A percentile compares a stretch with the other conserved stretches of the same genome.
Conservation (phyloP, 2,113 vertebrate species). For the Rhadina sibilatrix region DNA sequence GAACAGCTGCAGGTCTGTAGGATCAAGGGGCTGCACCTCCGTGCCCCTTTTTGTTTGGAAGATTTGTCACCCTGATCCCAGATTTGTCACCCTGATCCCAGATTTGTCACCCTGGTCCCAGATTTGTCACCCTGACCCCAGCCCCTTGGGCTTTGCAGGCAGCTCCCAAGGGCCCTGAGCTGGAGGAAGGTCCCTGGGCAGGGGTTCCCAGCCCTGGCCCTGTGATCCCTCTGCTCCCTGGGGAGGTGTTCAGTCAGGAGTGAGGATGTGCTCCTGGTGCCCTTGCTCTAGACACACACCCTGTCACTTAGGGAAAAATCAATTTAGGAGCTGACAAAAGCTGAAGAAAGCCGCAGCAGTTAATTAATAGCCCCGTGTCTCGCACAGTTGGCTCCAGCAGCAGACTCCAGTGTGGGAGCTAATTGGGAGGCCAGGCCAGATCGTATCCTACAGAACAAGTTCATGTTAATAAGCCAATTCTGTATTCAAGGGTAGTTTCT, state of each 20-base stretch:
- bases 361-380: constrained; percentile 11
- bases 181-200: rapidly evolving
- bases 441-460: neutral
- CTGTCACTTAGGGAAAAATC: neutral
- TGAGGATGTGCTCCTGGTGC: rapidly evolving
- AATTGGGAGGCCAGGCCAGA: constrained; percentile 34
- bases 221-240: rapidly evolving
- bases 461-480: neutral
- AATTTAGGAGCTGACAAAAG: constrained; percentile 13
- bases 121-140: rapidly evolving
- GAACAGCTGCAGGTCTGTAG: rapidly evolving
- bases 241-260: rapidly evolving
- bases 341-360: neutral
- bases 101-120: neutral
- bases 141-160: neutral
- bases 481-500: neutral
- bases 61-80: rapidly evolving
- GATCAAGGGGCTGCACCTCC: neutral
- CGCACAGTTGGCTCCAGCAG: neutral
- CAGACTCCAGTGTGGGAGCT: neutral
- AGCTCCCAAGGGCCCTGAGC: rapidly evolving
- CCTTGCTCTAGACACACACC: rapidly evolving
- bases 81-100: neutral
- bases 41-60: neutral
- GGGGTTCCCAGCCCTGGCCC: neutral